phyloP scores from a whole-genome alignment of 92 coral and sea anemone species.

The Ricordea florida region DNA sequence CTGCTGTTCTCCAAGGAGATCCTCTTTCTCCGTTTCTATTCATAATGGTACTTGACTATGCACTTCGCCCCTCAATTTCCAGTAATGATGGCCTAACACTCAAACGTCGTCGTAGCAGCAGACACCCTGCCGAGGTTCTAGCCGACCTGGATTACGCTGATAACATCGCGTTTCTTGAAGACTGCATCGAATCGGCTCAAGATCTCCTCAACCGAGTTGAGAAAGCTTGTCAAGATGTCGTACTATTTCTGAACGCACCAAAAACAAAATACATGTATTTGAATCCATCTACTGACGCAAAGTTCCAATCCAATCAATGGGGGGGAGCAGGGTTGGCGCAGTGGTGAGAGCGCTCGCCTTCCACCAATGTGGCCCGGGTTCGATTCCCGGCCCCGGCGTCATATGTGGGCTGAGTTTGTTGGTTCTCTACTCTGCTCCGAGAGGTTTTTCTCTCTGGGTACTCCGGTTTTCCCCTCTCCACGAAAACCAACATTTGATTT shows the following conservation, averaged over 20 bases:
- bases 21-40: conserved; percentile 41
- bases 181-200: background rate
- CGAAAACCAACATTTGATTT: no score
- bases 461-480: no score
- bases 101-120: background rate
- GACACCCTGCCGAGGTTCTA: background rate
- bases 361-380: no score
- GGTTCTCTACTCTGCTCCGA: no score
- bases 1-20: conserved; percentile 40
- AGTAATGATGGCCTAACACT: background rate
- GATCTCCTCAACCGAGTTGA: conserved; percentile 8
- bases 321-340: no score
- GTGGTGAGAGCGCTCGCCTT: no score
- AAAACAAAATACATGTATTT: no score
- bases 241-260: background rate
- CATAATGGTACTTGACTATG: conserved; percentile 29
- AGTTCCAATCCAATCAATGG: no score
- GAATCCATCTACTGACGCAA: no score
- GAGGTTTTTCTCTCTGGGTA: no score
- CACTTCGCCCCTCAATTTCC: background rate
- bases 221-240: conserved; percentile 1
- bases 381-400: no score
- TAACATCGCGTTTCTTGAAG: background rate
- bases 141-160: conserved; percentile 8
- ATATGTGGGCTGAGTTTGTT: no score